A percentile compares a stretch with the other conserved stretches of the same genome.
Conservation (phyloP, 2,113 vertebrate genomes). For the Ploceus nigricollis region DNA sequence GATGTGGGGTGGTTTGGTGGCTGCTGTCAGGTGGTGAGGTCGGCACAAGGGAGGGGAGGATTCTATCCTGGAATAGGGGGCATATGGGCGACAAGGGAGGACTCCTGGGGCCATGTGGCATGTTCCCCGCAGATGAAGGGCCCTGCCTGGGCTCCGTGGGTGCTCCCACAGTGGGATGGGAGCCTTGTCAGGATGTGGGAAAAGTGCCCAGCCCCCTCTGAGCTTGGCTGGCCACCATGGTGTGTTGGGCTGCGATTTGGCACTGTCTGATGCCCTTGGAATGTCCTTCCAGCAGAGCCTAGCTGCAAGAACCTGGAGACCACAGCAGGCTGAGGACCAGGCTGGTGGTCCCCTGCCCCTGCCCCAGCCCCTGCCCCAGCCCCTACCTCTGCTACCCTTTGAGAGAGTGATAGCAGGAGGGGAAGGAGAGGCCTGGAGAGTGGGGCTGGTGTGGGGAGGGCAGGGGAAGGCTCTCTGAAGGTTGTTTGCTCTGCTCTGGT, state of each 20-base stretch:
- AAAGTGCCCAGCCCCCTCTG: background rate
- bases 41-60: background rate
- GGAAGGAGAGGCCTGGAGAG: background rate
- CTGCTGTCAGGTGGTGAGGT: background rate
- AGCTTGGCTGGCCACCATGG: background rate
- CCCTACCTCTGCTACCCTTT: background rate
- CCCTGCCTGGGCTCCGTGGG: rapidly evolving
- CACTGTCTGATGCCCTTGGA: rapidly evolving
- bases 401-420: background rate
- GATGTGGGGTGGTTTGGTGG: background rate
- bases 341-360: background rate
- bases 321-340: background rate
- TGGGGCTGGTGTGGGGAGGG: no score
- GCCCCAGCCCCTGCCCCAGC: no score
- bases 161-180: background rate
- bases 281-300: background rate
- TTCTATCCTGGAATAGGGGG: background rate
- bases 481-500: background rate
- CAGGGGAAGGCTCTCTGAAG: background rate
- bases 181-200: rapidly evolving
- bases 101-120: background rate
- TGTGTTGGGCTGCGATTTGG: background rate
- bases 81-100: rapidly evolving
- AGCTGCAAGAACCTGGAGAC: background rate
- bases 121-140: background rate